A percentile compares a stretch with the other conserved stretches of the same genome.
Conservation (phyloP, 64 coral and sea anemone genomes). For the Actinia tenebrosa region DNA sequence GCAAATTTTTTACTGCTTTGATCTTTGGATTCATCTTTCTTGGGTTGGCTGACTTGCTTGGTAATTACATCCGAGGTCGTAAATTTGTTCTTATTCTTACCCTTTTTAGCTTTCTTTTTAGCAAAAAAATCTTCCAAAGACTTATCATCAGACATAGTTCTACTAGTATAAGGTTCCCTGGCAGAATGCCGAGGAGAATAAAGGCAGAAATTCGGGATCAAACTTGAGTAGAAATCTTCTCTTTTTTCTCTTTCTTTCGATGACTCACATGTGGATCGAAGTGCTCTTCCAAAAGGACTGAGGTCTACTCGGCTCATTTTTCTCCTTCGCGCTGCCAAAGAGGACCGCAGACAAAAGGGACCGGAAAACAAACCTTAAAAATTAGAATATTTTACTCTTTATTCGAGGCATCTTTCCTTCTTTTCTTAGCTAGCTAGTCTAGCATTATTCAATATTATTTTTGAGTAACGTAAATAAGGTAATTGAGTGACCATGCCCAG, state of each 20-base stretch:
- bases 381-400: no score
- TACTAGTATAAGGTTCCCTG: constrained; percentile 63
- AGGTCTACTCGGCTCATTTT: constrained; percentile 1
- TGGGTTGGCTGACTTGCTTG: constrained; percentile 79
- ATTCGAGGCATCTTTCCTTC: no score
- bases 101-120: constrained; percentile 99
- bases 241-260: constrained; percentile 34
- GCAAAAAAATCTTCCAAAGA: constrained; percentile 99
- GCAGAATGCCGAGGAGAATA: constrained; percentile 71
- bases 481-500: no score
- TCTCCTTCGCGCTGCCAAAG: background rate
- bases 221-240: constrained; percentile 17
- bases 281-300: constrained; percentile 21
- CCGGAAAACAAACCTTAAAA: background rate
- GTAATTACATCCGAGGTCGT: constrained; percentile 89
- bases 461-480: no score
- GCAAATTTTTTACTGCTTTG: constrained; percentile 66
- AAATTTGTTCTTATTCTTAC: constrained; percentile 88
- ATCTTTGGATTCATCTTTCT: constrained; percentile 94
- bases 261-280: constrained; percentile 39
- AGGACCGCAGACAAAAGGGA: background rate
- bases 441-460: no score
- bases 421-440: no score
- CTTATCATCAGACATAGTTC: constrained; percentile 94
- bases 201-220: constrained; percentile 49